Base-by-base conservation (phyloP, 2,113 vertebrate genomes). In the Gorsachius goisagi region DNA sequence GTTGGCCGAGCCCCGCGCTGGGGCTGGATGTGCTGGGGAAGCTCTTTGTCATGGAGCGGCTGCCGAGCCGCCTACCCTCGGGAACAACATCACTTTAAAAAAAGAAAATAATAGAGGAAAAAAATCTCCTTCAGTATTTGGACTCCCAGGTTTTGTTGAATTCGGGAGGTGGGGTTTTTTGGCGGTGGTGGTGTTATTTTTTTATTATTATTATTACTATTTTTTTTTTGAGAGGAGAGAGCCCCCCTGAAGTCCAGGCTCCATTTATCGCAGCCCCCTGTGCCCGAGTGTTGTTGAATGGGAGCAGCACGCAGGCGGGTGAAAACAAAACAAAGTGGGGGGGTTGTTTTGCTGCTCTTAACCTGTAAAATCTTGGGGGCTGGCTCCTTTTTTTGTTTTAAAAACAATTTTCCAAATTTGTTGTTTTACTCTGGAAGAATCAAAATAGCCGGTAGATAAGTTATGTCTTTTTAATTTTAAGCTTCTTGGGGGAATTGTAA, bases 241-340 rank as follows among this genome's bases (percentile, higher is more conserved):
- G 56, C 30, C 19, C 12, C 2, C 20, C 18, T 15, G 22, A 32
- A 32, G 58, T 73, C 79, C n/a, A 15, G 56, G 44, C 68, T 75
- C 53, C 69, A 26, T 88, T 83, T 81, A 91, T 84, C 64, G 45
- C 72, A 86, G 60, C 32, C 45, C 75, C 64, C 77, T 6, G 55
- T 78, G 78, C 62, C 5, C 53, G 89, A 55, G 62, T 85, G 47
- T 13, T 80, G 41, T 13, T 80, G 41, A 68, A 80, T 91, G 81
- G 49, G 95, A 89, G 89, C 68, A 68, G 85, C 84, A 45, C 27
- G 79, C 94, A 82, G 88, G 69, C 83, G 80, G 68, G n/a, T 24
- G 71, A 52, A 93, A 91, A 85, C 94, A 94, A 95, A 96, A 96
- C 95, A 97, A 97, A 97, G 94, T n/a, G 49, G 66, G 26, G 33